phyloP scores from a whole-genome alignment of 2,888 invertebrate genomes.

The Drosophila atripex region DNA sequence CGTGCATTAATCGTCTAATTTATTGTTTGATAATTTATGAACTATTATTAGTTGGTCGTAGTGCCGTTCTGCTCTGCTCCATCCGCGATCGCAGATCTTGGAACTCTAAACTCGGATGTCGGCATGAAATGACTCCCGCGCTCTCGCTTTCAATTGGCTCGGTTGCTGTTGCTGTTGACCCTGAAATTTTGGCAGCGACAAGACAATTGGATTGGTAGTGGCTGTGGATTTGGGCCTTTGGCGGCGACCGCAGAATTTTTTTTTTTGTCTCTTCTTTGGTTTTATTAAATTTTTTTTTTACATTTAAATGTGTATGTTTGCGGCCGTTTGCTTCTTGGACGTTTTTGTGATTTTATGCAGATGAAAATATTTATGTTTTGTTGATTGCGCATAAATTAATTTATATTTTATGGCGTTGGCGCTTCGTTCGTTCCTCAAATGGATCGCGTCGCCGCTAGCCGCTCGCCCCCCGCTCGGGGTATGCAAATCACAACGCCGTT shows the following conservation, averaged over 20 bases:
- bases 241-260: slow-evolving; percentile 21
- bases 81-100: slow-evolving; percentile 1
- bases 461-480: slow-evolving; percentile 31
- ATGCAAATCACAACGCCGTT: slow-evolving; percentile 65
- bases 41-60: slow-evolving; percentile 65
- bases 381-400: slow-evolving; percentile 80
- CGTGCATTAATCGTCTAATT: slow-evolving; percentile 79
- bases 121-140: slow-evolving; percentile 56
- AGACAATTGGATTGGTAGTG: slow-evolving; percentile 73
- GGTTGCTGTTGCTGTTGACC: slow-evolving; percentile 61
- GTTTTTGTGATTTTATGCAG: slow-evolving; percentile 79
- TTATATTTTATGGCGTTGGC: slow-evolving; percentile 80
- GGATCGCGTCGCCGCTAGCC: slow-evolving; percentile 54
- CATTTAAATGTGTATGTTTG: slow-evolving; percentile 54
- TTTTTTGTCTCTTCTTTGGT: slow-evolving; percentile 17
- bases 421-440: slow-evolving; percentile 76
- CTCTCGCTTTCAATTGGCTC: slow-evolving; percentile 77
- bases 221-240: slow-evolving; percentile 37
- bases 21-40: slow-evolving; percentile 78
- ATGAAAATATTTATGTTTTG: slow-evolving; percentile 81
- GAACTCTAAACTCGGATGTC: slow-evolving; percentile 6
- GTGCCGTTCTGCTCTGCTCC: slow-evolving; percentile 4
- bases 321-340: slow-evolving; percentile 64
- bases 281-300: slow-evolving; percentile 40
- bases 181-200: slow-evolving; percentile 62